Percentiles rank a stretch among this genome's conserved stretches.
Conservation (phyloP, 2,113 vertebrate genomes). For the Hymenochirus boettgeri region DNA sequence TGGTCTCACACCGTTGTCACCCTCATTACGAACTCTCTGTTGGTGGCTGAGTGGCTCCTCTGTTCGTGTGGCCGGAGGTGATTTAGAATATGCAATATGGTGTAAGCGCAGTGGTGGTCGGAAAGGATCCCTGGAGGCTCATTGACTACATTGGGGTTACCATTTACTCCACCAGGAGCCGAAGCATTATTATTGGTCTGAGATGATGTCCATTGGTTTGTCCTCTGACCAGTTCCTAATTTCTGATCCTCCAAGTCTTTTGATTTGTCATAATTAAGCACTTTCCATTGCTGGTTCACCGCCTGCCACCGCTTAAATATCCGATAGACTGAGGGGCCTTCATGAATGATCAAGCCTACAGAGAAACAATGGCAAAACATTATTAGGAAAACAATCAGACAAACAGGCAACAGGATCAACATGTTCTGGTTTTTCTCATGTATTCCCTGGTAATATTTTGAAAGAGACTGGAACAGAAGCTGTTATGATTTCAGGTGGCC, state of each 20-base stretch:
- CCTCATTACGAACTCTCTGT: conserved; percentile 97
- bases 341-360: conserved; percentile 92
- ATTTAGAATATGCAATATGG: conserved; percentile 94
- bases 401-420: too few relatives aligned
- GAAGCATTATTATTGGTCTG: conserved; percentile 69
- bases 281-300: conserved; percentile 98
- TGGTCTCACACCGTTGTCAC: conserved; percentile 91
- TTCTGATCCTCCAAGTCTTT: conserved; percentile 89
- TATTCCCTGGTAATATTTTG: too few relatives aligned
- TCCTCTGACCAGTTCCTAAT: conserved; percentile 69
- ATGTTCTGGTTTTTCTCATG: too few relatives aligned
- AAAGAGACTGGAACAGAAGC: too few relatives aligned
- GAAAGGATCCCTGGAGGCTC: conserved; percentile 67
- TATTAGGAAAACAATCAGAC: too few relatives aligned
- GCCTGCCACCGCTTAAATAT: conserved; percentile 98
- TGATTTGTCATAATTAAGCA: conserved; percentile 94
- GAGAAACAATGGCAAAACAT: conserved; percentile 46
- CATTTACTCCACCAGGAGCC: conserved; percentile 68
- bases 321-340: conserved; percentile 94
- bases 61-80: conserved; percentile 88
- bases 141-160: conserved; percentile 51
- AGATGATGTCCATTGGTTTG: conserved; percentile 74
- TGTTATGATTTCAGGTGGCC: too few relatives aligned
- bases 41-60: conserved; percentile 73
- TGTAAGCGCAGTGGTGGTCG: conserved; percentile 95